A percentile compares a stretch with the other conserved stretches of the same genome.
These are phyloP conservation scores for Papilio helenus DNA, from an alignment of 1,140 invertebrate genomes.

Conservation along the genomic window DNA sequence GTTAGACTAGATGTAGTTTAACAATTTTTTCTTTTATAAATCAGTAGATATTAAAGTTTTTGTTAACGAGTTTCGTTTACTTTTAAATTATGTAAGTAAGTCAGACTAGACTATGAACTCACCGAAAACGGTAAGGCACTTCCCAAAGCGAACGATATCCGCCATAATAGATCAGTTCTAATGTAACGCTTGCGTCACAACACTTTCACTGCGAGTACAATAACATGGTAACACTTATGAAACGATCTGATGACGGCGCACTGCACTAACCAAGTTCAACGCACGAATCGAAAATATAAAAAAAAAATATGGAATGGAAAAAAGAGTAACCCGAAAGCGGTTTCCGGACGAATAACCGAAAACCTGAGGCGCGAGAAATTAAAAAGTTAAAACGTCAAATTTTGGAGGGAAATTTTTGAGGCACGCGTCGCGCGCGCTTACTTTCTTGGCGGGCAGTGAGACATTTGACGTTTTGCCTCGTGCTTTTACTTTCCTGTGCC, in stretches of 20 bases:
- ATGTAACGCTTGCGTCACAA: constrained; percentile 74
- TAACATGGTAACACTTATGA: constrained; percentile 75
- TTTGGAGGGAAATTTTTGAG: constrained; percentile 67
- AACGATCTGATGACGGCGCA: constrained; percentile 58
- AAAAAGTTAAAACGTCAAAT: constrained; percentile 48
- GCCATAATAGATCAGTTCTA: constrained; percentile 69
- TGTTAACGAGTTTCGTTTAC: not conserved
- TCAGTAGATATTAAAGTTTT: not conserved
- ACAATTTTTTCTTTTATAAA: not conserved
- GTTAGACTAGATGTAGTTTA: too few species aligned
- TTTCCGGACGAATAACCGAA: constrained; percentile 22
- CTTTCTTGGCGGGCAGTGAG: constrained; percentile 70
- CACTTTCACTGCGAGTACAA: constrained; percentile 74
- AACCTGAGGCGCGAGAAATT: constrained; percentile 11
- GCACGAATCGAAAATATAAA: constrained; percentile 58
- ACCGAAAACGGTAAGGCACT: constrained; percentile 68
- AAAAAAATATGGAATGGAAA: constrained; percentile 46
- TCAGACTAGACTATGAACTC: constrained; percentile 49
- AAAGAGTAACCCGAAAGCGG: constrained; percentile 50
- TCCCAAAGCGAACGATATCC: constrained; percentile 67
- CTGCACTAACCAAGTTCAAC: constrained; percentile 70
- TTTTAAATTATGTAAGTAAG: constrained; percentile 40
- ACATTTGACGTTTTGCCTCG: constrained; percentile 52
- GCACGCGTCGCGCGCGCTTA: constrained; percentile 68
- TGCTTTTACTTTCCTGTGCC: constrained; percentile 77